Evolutionary conservation across 2,888 invertebrate genomes (phyloP), one percentile per base, ranked within the genome.

Genomic region (Agonopterix subpropinquella): DNA sequence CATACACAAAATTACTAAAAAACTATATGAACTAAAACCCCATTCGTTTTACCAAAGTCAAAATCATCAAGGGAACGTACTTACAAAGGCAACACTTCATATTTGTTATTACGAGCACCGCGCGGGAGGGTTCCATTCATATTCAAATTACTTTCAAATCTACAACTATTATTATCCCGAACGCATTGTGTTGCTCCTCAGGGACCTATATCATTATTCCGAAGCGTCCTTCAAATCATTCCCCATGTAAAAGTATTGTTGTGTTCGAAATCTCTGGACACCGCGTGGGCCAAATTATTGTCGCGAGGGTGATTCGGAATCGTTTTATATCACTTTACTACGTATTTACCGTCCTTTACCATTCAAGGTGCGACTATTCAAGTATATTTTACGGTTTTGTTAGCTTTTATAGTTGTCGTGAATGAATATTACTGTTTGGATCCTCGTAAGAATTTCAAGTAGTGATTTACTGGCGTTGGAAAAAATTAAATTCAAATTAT

Each of bases 91-190:
- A 74, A 82, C 83, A 85, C 86, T 84, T 84, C 84, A 85, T 86
- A 87, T 86, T 86, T 86, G 86, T 87, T 87, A 87, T 87, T 84
- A 80, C 74, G 77, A 78, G 70, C 72, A 65, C 65, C 64, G 73
- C 83, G 80, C 86, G 80, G 81, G 84, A 86, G 86, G 87, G 85
- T 68, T 70, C 78, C 75, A 86, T 87, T 87, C 86, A 88, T 84
- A 88, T 87, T 86, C 82, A 87, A 87, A 87, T 87, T 73, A 81
- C 81, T 84, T 78, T 85, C 83, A 85, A 86, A 87, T 86, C 84
- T 85, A 86, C 85, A 85, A 86, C 87, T 87, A 87, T 87, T 87
- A 88, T 88, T 88, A 86, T 81, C 71, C 77, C 70, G 67, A 60
- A 63, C 61, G 76, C 78, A 84, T 87, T 87, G 84, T 87, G 76